These are phyloP conservation scores for Stichodactyla helianthus DNA, from an alignment of 64 coral and sea anemone species.

Conservation along the genomic window DNA sequence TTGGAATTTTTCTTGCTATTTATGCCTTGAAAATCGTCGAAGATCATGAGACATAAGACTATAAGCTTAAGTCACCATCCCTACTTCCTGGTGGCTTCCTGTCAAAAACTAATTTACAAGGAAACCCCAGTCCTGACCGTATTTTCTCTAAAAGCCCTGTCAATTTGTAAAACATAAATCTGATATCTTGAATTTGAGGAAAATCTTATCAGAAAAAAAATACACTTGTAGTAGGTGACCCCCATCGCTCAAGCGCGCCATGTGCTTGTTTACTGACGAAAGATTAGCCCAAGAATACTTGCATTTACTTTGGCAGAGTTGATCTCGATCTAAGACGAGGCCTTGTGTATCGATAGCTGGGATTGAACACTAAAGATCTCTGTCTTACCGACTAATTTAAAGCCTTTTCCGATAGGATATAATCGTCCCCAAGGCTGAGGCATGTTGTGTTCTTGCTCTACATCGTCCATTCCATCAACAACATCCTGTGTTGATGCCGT, in stretches of 20 bases:
- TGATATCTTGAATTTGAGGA: no score
- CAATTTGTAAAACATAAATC: no score
- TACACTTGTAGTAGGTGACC: no score
- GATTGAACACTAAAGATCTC: neutral
- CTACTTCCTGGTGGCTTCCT: neutral
- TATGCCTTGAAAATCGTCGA: no score
- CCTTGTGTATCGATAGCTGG: neutral
- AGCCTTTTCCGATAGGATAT: slow-evolving; percentile 55
- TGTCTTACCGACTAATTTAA: slow-evolving; percentile 51
- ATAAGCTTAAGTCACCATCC: neutral
- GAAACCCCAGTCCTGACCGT: neutral
- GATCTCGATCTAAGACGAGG: neutral
- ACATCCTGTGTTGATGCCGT: slow-evolving; percentile 61
- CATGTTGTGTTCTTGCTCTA: slow-evolving; percentile 22
- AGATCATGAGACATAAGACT: no score
- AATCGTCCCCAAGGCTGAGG: slow-evolving; percentile 45
- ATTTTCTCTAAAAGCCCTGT: neutral
- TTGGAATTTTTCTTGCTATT: no score
- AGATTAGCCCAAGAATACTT: neutral
- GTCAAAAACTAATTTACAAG: neutral
- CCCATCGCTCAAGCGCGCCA: neutral
- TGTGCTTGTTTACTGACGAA: neutral
- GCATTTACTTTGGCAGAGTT: neutral
- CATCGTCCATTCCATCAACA: slow-evolving; percentile 49
- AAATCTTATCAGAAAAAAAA: no score